A percentile compares a stretch with the other conserved stretches of the same genome.
phyloP scores from a whole-genome alignment of 1,140 invertebrate genomes.

The Drosophila erecta region DNA sequence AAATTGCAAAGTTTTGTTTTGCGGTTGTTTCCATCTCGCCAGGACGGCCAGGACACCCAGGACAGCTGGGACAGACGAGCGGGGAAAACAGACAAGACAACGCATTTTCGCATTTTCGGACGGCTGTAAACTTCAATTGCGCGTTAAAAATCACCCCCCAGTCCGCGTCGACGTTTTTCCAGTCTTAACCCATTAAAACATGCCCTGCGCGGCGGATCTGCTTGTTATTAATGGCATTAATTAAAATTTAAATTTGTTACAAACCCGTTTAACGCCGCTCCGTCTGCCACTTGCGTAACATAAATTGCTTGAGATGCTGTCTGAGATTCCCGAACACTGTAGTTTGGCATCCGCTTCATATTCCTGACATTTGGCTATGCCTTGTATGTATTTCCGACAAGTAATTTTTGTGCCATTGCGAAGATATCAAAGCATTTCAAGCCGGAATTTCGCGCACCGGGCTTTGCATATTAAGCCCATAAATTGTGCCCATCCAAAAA shows the following conservation, averaged over 20 bases:
- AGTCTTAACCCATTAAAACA: constrained; percentile 46
- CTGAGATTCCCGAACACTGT: constrained; percentile 11
- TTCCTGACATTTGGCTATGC: constrained; percentile 13
- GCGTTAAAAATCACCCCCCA: constrained; percentile 56
- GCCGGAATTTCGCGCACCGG: constrained; percentile 17
- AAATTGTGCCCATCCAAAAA: constrained; percentile 13
- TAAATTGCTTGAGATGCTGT: constrained; percentile 28
- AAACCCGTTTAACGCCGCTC: constrained; percentile 55
- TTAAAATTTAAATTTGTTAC: constrained; percentile 73
- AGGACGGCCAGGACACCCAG: constrained; percentile 4
- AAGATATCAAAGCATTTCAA: constrained; percentile 21
- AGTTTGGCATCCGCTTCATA: constrained; percentile 13
- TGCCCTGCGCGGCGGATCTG: constrained; percentile 15
- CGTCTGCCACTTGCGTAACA: constrained; percentile 22
- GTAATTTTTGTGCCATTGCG: constrained; percentile 10
- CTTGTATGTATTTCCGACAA: constrained; percentile 3
- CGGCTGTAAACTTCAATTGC: constrained; percentile 69
- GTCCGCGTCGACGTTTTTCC: constrained; percentile 14
- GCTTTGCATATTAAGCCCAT: constrained; percentile 21
- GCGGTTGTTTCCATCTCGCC: constrained; percentile 25
- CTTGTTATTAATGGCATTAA: constrained; percentile 69
- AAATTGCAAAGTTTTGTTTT: constrained; percentile 72
- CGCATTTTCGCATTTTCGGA: constrained; percentile 61
- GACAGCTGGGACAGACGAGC: background rate
- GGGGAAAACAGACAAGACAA: constrained; percentile 23